phyloP scores from a whole-genome alignment of 2,888 invertebrate genomes.

The Scrobipalpa atriplicella region DNA sequence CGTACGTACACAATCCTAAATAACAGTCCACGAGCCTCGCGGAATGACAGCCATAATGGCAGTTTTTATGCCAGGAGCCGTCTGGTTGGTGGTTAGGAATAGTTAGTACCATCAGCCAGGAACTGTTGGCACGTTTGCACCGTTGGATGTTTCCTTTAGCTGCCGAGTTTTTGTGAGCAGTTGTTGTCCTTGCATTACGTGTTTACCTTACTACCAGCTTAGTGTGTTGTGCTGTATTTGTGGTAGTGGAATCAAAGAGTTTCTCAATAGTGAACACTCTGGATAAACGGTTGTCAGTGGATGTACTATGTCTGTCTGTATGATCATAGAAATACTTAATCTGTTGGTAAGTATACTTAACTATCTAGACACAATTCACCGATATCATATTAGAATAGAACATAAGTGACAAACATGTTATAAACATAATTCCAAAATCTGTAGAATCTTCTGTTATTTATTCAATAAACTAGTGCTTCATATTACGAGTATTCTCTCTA shows the following conservation, averaged over 20 bases:
- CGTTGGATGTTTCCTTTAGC: slow-evolving; percentile 45
- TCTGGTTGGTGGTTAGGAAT: slow-evolving; percentile 45
- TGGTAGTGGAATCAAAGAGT: background rate
- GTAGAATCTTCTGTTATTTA: too few relatives aligned
- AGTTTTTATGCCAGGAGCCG: slow-evolving; percentile 45
- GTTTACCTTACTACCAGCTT: background rate
- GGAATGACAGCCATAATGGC: slow-evolving; percentile 37
- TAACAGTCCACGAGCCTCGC: slow-evolving; percentile 37
- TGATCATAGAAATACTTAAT: too few relatives aligned
- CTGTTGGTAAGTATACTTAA: too few relatives aligned
- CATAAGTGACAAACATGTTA: too few relatives aligned
- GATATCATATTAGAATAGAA: too few relatives aligned
- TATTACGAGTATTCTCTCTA: too few relatives aligned
- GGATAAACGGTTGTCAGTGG: too few relatives aligned
- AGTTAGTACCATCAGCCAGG: slow-evolving; percentile 43
- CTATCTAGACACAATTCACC: too few relatives aligned
- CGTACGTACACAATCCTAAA: slow-evolving; percentile 31
- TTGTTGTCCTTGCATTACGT: background rate
- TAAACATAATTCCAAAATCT: too few relatives aligned
- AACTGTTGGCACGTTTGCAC: slow-evolving; percentile 39
- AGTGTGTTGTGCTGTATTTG: background rate
- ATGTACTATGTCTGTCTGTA: too few relatives aligned
- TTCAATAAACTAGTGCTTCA: too few relatives aligned
- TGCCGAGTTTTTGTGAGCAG: slow-evolving; percentile 28
- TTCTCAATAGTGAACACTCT: background rate